A percentile compares a stretch with the other conserved stretches of the same genome.
Evolutionary conservation across 2,113 vertebrate genomes (phyloP).

Genomic region (Stomatorhinus ivindoensis): DNA sequence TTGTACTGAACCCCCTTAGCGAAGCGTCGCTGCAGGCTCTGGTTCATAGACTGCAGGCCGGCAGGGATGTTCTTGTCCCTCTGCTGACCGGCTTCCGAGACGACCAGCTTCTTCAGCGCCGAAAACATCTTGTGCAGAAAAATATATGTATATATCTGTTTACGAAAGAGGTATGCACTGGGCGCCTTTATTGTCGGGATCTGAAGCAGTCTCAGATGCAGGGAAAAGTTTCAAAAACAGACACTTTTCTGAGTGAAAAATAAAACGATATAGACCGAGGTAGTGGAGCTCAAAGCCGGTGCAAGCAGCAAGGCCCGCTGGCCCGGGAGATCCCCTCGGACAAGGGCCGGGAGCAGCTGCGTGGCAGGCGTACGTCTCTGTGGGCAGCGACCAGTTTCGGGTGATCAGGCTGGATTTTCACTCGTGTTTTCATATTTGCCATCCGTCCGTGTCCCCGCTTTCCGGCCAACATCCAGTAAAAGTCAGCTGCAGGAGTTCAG

Average conservation of each 20-base stretch:
- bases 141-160: background rate
- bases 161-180: background rate
- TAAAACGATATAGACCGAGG: background rate
- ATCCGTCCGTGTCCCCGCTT: background rate
- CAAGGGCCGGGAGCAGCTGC: background rate
- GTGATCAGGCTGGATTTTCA: too few species aligned
- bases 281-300: background rate
- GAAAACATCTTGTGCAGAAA: slow-evolving; percentile 62
- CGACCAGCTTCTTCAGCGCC: slow-evolving; percentile 78
- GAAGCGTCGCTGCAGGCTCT: slow-evolving; percentile 74
- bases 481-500: background rate
- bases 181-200: background rate
- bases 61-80: slow-evolving; percentile 74
- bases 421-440: background rate
- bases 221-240: background rate
- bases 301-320: background rate
- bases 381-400: background rate
- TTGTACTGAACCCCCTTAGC: slow-evolving; percentile 83
- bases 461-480: background rate
- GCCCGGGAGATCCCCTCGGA: background rate
- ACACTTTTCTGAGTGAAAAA: background rate
- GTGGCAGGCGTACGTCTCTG: background rate
- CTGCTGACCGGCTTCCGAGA: slow-evolving; percentile 63
- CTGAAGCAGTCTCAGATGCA: background rate
- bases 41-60: slow-evolving; percentile 81